Conservation (phyloP, 2,113 vertebrate genomes). For the Cinclus cinclus region DNA sequence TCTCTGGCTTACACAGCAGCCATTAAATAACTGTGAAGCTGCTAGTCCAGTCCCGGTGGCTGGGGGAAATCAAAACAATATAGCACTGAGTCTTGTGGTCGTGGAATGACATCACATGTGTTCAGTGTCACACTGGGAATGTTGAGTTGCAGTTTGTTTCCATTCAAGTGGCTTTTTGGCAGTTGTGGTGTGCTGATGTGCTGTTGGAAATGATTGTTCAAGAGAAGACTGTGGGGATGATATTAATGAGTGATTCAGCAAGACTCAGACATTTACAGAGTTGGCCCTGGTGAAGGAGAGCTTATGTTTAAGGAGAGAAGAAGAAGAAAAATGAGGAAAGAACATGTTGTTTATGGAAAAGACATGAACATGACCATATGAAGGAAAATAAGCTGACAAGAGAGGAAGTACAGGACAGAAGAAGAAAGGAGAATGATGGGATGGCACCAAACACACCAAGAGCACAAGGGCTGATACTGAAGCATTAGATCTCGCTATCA, state of each 20-base stretch:
- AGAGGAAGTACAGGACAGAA: neutral
- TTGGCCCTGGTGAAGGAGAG: neutral
- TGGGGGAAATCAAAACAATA: slow-evolving; percentile 19
- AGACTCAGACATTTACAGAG: neutral
- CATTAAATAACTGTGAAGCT: neutral
- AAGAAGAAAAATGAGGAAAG: neutral
- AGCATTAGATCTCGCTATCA: neutral
- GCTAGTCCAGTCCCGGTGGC: neutral
- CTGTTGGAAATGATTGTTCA: neutral
- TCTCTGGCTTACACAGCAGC: neutral
- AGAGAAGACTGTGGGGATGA: neutral
- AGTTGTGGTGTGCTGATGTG: neutral
- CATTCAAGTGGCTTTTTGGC: neutral
- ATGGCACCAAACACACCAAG: neutral
- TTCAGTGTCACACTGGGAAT: neutral
- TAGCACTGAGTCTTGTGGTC: neutral
- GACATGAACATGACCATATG: neutral
- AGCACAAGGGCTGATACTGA: neutral
- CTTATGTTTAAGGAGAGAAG: neutral
- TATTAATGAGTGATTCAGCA: slow-evolving; percentile 10
- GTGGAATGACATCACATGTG: neutral
- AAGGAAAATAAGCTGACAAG: neutral
- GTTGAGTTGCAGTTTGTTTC: slow-evolving; percentile 24
- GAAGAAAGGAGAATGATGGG: neutral
- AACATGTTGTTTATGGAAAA: neutral